Percentiles rank a stretch among this genome's conserved stretches.
These are phyloP conservation scores for Sebastes matsubarae DNA, from an alignment of 2,797 vertebrate species.

Conservation along the genomic window DNA sequence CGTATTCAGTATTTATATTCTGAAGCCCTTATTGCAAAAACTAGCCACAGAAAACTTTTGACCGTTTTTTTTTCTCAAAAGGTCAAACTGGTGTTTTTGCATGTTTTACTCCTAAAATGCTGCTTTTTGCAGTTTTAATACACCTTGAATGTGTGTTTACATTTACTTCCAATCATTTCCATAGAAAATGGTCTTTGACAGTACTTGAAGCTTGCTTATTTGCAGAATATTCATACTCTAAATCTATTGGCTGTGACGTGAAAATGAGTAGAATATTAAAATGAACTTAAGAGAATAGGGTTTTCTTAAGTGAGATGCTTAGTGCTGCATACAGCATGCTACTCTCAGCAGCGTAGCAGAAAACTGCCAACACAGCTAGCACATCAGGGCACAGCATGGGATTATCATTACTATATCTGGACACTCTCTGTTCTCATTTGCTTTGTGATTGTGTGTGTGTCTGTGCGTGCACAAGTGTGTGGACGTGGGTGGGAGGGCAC, in stretches of 20 bases:
- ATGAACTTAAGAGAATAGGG: not conserved
- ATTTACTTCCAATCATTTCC: not conserved
- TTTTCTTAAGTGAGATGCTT: slow-evolving; percentile 1
- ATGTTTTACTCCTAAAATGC: not conserved
- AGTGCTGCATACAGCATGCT: not conserved
- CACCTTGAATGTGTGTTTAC: not conserved
- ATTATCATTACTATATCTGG: slow-evolving; percentile 38
- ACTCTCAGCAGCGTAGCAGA: not conserved
- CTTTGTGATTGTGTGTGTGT: slow-evolving; percentile 15
- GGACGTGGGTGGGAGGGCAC: slow-evolving; percentile 26
- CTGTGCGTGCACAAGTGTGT: slow-evolving; percentile 12
- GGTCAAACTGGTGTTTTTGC: not conserved
- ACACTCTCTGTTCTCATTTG: slow-evolving; percentile 46
- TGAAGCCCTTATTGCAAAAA: not conserved
- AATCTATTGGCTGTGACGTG: not conserved
- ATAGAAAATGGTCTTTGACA: not conserved
- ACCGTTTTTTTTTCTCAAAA: not conserved
- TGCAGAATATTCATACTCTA: not conserved
- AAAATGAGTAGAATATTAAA: not conserved
- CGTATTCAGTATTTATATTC: not conserved
- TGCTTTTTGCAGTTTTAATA: not conserved
- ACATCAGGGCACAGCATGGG: slow-evolving; percentile 39
- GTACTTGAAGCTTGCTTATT: not conserved
- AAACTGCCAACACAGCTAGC: slow-evolving; percentile 29
- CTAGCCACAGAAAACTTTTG: not conserved